Percentiles rank a stretch among this genome's conserved stretches.
phyloP scores from a whole-genome alignment of 2,797 vertebrate genomes.

The Pangasius larnaudii region DNA sequence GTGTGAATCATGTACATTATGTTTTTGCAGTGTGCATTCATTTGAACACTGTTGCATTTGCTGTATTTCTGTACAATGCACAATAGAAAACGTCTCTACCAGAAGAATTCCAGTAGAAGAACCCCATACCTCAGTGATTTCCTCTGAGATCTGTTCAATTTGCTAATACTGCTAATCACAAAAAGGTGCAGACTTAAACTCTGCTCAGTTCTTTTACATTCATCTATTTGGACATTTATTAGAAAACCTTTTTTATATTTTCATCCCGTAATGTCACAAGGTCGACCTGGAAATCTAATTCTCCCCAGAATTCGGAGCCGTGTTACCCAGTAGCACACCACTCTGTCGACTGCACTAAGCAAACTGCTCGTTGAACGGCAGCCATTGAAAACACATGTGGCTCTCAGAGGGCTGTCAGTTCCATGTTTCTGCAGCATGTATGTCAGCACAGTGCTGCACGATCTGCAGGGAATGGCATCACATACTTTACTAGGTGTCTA shows the following conservation, averaged over 20 bases:
- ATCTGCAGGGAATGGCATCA: conserved; percentile 25
- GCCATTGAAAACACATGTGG: conserved; percentile 76
- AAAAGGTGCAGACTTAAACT: neutral
- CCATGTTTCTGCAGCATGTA: conserved; percentile 67
- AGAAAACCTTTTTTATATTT: conserved; percentile 11
- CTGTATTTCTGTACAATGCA: neutral
- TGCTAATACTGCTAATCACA: conserved; percentile 4
- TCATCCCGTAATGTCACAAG: conserved; percentile 11
- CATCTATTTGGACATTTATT: conserved; percentile 31
- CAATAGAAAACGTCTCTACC: no score
- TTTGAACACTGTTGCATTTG: neutral
- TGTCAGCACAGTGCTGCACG: conserved; percentile 66
- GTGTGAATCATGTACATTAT: neutral
- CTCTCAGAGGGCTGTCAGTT: conserved; percentile 63
- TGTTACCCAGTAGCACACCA: conserved; percentile 18
- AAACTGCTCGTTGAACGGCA: conserved; percentile 63
- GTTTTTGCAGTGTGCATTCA: neutral
- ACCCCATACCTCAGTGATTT: neutral
- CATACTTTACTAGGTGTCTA: conserved; percentile 49
- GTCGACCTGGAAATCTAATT: conserved; percentile 39
- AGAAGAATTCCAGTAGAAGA: neutral
- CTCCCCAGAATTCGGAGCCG: neutral
- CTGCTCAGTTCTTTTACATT: neutral
- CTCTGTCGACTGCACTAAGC: conserved; percentile 60
- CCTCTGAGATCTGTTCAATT: neutral